Conservation (phyloP, 2,888 invertebrate genomes). For the Drosophila formosana region DNA sequence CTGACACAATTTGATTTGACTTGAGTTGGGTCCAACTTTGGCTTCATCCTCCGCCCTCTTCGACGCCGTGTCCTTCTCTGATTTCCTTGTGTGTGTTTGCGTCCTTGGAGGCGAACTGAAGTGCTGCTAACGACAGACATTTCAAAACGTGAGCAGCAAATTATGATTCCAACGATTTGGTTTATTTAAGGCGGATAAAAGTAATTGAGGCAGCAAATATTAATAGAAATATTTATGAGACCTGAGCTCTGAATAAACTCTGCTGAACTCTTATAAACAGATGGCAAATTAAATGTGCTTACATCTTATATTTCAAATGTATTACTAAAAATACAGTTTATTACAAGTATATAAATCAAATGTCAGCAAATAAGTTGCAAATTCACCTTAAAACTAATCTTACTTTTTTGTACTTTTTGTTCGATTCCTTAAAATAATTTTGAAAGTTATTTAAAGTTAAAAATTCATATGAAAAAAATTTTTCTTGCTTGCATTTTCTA, state of each 20-base stretch:
- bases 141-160: constrained; percentile 13
- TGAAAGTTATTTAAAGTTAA: too few species aligned
- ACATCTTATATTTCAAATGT: not conserved
- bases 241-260: too few species aligned
- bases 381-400: too few species aligned
- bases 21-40: constrained; percentile 35
- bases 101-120: constrained; percentile 18
- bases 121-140: constrained; percentile 45
- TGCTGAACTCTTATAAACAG: not conserved
- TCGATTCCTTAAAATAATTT: too few species aligned
- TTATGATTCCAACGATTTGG: constrained; percentile 24
- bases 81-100: constrained; percentile 16
- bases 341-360: too few species aligned
- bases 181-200: constrained; percentile 1
- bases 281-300: not conserved
- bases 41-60: not conserved
- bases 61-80: not conserved
- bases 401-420: too few species aligned
- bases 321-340: too few species aligned
- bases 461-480: too few species aligned
- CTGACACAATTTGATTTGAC: constrained; percentile 69
- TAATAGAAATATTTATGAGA: not conserved
- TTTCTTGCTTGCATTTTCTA: too few species aligned
- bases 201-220: constrained; percentile 6
- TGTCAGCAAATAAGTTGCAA: too few species aligned